Evolutionary conservation across 2,113 vertebrate genomes (phyloP).

Genomic region (Dasyprocta punctata): DNA sequence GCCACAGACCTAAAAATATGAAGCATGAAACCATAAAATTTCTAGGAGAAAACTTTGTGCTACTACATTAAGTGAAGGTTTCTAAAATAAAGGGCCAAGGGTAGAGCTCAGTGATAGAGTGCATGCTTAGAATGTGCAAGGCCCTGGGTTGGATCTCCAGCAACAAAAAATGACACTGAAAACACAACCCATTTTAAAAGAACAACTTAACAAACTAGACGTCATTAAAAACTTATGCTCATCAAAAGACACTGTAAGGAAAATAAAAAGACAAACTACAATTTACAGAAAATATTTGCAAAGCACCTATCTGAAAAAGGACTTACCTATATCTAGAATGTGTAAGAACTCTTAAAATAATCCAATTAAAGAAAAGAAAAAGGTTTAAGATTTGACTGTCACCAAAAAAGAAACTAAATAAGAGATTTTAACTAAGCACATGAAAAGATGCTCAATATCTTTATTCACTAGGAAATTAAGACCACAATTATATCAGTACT

Average conservation of each 20-base stretch:
- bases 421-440: background rate
- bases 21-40: background rate
- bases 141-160: background rate
- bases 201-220: conserved; percentile 37
- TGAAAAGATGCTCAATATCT: conserved; percentile 6
- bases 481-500: background rate
- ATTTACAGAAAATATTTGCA: conserved; percentile 22
- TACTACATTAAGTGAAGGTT: background rate
- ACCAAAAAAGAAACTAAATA: background rate
- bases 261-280: conserved; percentile 46
- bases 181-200: background rate
- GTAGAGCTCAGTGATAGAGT: background rate
- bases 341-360: background rate
- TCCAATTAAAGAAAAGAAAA: background rate
- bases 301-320: background rate
- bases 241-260: conserved; percentile 13
- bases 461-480: conserved; percentile 22
- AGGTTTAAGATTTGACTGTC: background rate
- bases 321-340: background rate
- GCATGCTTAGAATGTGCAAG: background rate
- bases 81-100: background rate
- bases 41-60: conserved; percentile 16
- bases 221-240: conserved; percentile 50
- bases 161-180: conserved; percentile 18
- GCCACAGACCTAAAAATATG: background rate